phyloP scores from a whole-genome alignment of 2,113 vertebrate species.

The Oriolus oriolus region DNA sequence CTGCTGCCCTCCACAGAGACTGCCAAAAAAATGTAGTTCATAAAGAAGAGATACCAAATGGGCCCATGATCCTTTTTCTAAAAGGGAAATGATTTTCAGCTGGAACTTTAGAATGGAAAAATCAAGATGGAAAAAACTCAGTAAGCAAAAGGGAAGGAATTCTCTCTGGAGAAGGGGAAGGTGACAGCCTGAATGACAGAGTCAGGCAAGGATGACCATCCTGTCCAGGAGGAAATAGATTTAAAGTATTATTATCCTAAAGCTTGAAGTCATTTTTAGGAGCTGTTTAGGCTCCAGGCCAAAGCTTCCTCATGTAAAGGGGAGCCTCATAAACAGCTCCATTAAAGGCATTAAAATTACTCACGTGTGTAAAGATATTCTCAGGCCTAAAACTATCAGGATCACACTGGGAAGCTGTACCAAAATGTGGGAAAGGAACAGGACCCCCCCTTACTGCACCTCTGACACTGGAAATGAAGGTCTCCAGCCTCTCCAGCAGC shows the following conservation, averaged over 20 bases:
- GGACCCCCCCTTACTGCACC: conserved; percentile 53
- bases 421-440: background rate
- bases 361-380: background rate
- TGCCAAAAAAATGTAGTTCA: background rate
- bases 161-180: background rate
- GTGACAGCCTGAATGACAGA: background rate
- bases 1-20: background rate
- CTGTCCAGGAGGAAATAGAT: background rate
- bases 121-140: background rate
- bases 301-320: background rate
- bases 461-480: conserved; percentile 90
- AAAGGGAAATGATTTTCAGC: background rate
- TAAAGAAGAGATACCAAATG: background rate
- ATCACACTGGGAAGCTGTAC: background rate
- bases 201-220: background rate
- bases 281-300: background rate
- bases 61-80: background rate
- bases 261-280: background rate
- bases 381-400: background rate
- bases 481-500: conserved; percentile 85
- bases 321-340: background rate
- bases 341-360: background rate
- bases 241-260: background rate
- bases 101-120: background rate
- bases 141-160: background rate